phyloP scores from a whole-genome alignment of 2,888 invertebrate species.

The Drosophila stalkeri region DNA sequence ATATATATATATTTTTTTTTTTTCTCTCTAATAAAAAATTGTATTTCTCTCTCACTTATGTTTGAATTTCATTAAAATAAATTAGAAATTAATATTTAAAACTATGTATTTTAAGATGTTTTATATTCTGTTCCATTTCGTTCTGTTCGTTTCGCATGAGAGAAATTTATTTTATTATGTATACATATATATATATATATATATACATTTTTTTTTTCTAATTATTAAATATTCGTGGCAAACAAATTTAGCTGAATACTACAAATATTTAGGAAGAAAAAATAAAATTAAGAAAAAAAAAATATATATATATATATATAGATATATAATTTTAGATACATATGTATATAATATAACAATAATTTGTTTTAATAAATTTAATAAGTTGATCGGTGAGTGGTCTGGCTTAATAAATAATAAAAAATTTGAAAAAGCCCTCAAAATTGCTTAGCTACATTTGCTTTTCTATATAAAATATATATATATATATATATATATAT shows the following conservation, averaged over 20 bases:
- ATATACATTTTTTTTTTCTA: neutral
- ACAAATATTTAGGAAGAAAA: slow-evolving; percentile 41
- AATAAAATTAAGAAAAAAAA: slow-evolving; percentile 3
- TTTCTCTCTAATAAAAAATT: slow-evolving; percentile 15
- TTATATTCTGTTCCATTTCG: slow-evolving; percentile 32
- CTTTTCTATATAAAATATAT: slow-evolving; percentile 23
- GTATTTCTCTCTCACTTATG: slow-evolving; percentile 11
- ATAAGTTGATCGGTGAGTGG: slow-evolving; percentile 49
- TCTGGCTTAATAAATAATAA: slow-evolving; percentile 39
- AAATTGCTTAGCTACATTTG: slow-evolving; percentile 70
- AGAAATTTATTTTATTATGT: slow-evolving; percentile 1
- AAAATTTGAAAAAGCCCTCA: slow-evolving; percentile 73
- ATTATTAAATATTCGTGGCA: slow-evolving; percentile 39
- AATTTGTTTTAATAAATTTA: slow-evolving; percentile 21
- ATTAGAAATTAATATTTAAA: slow-evolving; percentile 44
- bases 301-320: slow-evolving; percentile 5
- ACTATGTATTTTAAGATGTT: slow-evolving; percentile 36
- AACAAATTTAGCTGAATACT: neutral
- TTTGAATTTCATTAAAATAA: slow-evolving; percentile 41
- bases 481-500: neutral
- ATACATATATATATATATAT: neutral
- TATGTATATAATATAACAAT: slow-evolving; percentile 18
- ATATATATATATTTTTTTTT: neutral
- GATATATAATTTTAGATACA: neutral
- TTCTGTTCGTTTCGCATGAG: slow-evolving; percentile 37